phyloP scores from a whole-genome alignment of 2,888 invertebrate genomes.

The Diogma glabrata region DNA sequence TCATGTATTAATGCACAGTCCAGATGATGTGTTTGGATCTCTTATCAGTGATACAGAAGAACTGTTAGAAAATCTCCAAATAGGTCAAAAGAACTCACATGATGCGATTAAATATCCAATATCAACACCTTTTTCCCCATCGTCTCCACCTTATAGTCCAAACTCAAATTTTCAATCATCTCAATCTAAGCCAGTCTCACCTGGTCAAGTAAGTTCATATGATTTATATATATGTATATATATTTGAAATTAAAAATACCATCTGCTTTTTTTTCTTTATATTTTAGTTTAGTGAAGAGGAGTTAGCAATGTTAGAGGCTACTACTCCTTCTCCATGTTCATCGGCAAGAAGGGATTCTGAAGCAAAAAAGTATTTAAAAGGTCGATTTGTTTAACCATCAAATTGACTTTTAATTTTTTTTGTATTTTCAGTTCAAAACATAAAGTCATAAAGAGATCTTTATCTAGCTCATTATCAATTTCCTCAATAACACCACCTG shows the following conservation, averaged over 20 bases:
- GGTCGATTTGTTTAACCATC: not conserved
- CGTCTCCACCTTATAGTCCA: constrained; percentile 39
- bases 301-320: constrained; percentile 31
- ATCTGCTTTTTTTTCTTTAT: constrained; percentile 29
- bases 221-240: constrained; percentile 25
- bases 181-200: constrained; percentile 24
- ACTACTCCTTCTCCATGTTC: constrained; percentile 39
- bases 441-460: not conserved
- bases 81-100: constrained; percentile 27
- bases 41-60: constrained; percentile 44
- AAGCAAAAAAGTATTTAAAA: not conserved
- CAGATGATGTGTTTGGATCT: constrained; percentile 47
- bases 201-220: constrained; percentile 23
- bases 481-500: not conserved
- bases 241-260: not conserved
- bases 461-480: not conserved
- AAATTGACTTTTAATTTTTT: not conserved
- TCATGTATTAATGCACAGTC: constrained; percentile 42
- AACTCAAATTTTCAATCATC: constrained; percentile 42
- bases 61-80: constrained; percentile 38
- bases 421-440: not conserved
- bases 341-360: constrained; percentile 28
- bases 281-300: constrained; percentile 29
- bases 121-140: constrained; percentile 20
- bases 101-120: constrained; percentile 21